A percentile compares a stretch with the other conserved stretches of the same genome.
Evolutionary conservation across 2,888 invertebrate genomes (phyloP).

Genomic region (Octodonta nipae): DNA sequence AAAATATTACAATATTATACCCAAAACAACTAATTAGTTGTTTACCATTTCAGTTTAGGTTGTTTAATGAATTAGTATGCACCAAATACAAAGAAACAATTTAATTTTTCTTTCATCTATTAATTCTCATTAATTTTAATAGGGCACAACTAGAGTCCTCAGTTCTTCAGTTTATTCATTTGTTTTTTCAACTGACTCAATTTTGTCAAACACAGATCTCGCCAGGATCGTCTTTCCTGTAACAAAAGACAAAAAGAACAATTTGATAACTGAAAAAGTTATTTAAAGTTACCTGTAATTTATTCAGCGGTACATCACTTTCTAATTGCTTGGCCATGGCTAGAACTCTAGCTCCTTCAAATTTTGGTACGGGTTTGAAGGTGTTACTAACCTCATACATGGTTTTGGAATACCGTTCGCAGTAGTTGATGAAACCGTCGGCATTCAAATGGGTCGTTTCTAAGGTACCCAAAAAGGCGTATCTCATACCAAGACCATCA

Average conservation of each 20-base stretch:
- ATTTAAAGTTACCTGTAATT: slow-evolving; percentile 34
- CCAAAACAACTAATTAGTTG: no score
- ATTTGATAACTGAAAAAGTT: not conserved
- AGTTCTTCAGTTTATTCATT: slow-evolving; percentile 29
- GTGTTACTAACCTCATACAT: slow-evolving; percentile 54
- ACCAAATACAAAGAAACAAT: no score
- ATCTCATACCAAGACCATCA: slow-evolving; percentile 86
- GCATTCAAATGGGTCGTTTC: slow-evolving; percentile 93
- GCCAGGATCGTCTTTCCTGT: slow-evolving; percentile 62
- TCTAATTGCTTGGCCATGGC: slow-evolving; percentile 61
- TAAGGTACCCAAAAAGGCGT: slow-evolving; percentile 87
- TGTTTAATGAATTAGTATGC: no score
- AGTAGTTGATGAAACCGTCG: slow-evolving; percentile 60
- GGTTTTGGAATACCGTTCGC: slow-evolving; percentile 45
- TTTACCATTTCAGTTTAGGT: no score
- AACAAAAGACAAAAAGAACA: slow-evolving; percentile 4
- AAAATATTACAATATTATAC: no score
- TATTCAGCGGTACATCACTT: slow-evolving; percentile 57
- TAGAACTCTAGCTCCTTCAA: slow-evolving; percentile 53
- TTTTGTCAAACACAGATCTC: slow-evolving; percentile 70
- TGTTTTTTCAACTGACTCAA: slow-evolving; percentile 67
- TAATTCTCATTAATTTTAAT: no score
- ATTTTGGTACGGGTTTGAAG: slow-evolving; percentile 61
- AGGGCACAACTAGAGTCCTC: no score
- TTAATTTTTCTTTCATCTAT: no score